These are phyloP conservation scores for Hedya salicella DNA, from an alignment of 2,888 invertebrate genomes.

Conservation along the genomic window DNA sequence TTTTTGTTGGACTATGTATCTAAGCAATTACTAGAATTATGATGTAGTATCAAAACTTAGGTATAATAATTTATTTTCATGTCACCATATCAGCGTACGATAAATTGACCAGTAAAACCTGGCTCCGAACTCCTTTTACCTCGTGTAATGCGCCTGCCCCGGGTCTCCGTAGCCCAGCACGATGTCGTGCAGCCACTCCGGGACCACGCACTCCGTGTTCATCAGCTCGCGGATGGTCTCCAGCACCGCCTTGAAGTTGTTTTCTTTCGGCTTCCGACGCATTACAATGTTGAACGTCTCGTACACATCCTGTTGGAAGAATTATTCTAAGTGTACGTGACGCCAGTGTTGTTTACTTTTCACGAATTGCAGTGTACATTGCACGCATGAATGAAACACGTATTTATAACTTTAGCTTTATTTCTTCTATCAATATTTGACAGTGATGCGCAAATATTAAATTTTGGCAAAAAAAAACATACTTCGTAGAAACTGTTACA, in stretches of 20 bases:
- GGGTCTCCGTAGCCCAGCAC: slow-evolving; percentile 99
- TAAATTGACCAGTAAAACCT: too few relatives aligned
- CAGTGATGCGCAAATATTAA: background rate
- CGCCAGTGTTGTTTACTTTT: background rate
- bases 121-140: slow-evolving; percentile 68
- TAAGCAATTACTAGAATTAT: too few relatives aligned
- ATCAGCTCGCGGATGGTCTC: slow-evolving; percentile 99
- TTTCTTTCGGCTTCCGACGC: slow-evolving; percentile 99
- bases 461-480: too few relatives aligned
- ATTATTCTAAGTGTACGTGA: background rate
- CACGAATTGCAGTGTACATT: background rate
- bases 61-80: too few relatives aligned
- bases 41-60: too few relatives aligned
- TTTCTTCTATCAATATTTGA: too few relatives aligned
- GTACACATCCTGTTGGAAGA: slow-evolving; percentile 88
- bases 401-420: too few relatives aligned
- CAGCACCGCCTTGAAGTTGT: slow-evolving; percentile 99
- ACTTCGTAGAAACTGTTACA: too few relatives aligned
- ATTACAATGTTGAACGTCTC: slow-evolving; percentile 98
- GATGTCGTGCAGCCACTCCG: slow-evolving; percentile 98
- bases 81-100: too few relatives aligned
- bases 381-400: too few relatives aligned
- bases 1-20: too few relatives aligned
- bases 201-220: slow-evolving; percentile 99
- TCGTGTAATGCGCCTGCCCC: slow-evolving; percentile 97